Evolutionary conservation across 2,797 vertebrate genomes (phyloP).

Genomic region (Vespertilio murinus): DNA sequence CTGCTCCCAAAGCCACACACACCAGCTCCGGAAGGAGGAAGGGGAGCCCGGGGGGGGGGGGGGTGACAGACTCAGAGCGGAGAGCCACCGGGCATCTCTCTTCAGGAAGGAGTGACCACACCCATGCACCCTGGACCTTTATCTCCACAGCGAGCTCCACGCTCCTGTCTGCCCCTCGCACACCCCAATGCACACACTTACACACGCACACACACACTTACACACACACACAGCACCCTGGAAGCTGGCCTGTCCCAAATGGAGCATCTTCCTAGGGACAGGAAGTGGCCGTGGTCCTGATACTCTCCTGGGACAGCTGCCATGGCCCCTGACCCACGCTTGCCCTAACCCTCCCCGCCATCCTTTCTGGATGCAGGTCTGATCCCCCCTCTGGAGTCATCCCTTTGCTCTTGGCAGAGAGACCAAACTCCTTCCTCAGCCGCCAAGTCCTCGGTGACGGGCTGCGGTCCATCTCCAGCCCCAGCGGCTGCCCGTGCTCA

Average conservation of each 20-base stretch:
- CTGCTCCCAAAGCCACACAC: not conserved
- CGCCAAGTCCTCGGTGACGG: not conserved
- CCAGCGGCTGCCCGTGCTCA: accelerated
- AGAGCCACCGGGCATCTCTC: not conserved
- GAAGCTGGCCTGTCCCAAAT: not conserved
- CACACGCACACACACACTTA: not conserved
- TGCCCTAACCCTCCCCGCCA: not conserved
- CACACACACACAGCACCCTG: not conserved
- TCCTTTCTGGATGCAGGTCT: not conserved
- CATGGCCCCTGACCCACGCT: not conserved
- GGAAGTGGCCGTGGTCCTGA: not conserved
- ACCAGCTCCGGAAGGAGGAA: not conserved
- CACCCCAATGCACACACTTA: not conserved
- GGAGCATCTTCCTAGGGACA: not conserved
- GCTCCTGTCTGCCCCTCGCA: not conserved
- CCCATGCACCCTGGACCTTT: not conserved
- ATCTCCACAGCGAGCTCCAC: not conserved
- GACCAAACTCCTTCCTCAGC: not conserved
- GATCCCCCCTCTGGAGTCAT: not conserved
- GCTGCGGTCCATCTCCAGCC: not conserved
- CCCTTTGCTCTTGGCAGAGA: not conserved
- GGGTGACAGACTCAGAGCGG: not conserved
- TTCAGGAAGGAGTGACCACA: not conserved
- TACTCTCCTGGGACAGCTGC: not conserved
- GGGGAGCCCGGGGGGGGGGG: too few species aligned